Base-by-base conservation (phyloP, 2,888 invertebrate species). In the Notodonta ziczac region DNA sequence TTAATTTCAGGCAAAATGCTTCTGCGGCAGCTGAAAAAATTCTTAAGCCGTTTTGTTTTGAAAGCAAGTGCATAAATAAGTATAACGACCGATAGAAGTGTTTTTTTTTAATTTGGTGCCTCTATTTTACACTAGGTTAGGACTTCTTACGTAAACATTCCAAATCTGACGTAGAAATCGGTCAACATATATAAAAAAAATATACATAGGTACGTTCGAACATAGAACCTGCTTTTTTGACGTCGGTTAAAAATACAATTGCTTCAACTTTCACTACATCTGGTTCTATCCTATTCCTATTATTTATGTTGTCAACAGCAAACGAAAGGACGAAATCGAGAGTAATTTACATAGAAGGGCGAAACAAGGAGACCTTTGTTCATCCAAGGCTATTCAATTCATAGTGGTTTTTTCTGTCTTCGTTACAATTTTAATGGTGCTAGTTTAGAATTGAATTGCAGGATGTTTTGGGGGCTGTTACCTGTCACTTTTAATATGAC, bases 341-440 rank as follows among this genome's bases (percentile, higher is more conserved):
- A 77, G 73, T 70, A 80, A 89, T 89, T 88, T 88, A 84, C 88
- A 88, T 88, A 87, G 83, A 87, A 89, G 83, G 82, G 84, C 65
- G 64, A 61, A 65, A 67, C 67, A 68, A 68, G 69, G 69, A 77
- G 72, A 74, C 64, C 70, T 69, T 70, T 73, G 68, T 72, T 68
- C 65, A 57, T 51, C 54, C 59, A 14, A 62, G 61, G 65, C 76
- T 69, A 79, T 83, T 77, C 72, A 70, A 78, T 79, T 82, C 74
- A 66, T 73, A 74, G 63, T 63, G 65, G 58, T 67, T 76, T 69
- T 81, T 80, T 78, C 65, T 65, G 61, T 56, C 62, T 68, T 66
- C 67, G 74, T 73, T 73, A 67, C 69, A 63, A 48, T 76, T 73
- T 70, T 68, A 71, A 74, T 69, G 69, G 68, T 67, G 63, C 69